A percentile compares a stretch with the other conserved stretches of the same genome.
These are phyloP conservation scores for Tupaia tana DNA, from an alignment of 2,113 vertebrate genomes.

Conservation along the genomic window DNA sequence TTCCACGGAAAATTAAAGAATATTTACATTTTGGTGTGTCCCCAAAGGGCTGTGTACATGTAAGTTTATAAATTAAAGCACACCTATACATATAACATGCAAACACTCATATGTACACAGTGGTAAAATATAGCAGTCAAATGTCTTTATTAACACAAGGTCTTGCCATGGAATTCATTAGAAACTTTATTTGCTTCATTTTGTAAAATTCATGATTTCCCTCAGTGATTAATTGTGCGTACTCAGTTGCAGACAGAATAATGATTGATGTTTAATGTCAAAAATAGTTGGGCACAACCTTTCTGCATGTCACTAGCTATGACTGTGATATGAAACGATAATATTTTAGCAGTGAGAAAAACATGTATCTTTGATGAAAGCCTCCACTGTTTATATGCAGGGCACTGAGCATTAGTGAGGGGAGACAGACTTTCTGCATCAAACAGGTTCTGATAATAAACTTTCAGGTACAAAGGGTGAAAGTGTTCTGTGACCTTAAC, in stretches of 20 bases:
- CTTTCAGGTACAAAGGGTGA: not conserved
- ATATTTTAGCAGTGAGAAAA: constrained; percentile 15
- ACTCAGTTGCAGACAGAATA: not conserved
- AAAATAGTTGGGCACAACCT: not conserved
- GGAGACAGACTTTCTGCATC: not conserved
- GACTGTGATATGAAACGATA: not conserved
- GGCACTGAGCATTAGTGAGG: not conserved
- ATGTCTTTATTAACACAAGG: constrained; percentile 33
- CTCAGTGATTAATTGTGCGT: not conserved
- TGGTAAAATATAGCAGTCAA: not conserved
- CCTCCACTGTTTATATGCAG: not conserved
- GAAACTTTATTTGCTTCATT: constrained; percentile 45
- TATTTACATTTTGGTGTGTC: not conserved
- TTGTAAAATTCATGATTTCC: not conserved
- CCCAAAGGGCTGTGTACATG: not conserved
- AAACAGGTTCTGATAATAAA: not conserved
- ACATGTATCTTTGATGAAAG: constrained; percentile 21
- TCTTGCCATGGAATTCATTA: constrained; percentile 8
- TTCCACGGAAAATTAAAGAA: not conserved
- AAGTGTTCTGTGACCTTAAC: constrained; percentile 1
- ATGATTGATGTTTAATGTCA: constrained; percentile 55
- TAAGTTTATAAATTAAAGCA: not conserved
- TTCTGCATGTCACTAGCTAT: not conserved
- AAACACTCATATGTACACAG: not conserved
- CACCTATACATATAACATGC: not conserved